phyloP scores from a whole-genome alignment of 2,888 invertebrate genomes.

The Agrochola circellaris region DNA sequence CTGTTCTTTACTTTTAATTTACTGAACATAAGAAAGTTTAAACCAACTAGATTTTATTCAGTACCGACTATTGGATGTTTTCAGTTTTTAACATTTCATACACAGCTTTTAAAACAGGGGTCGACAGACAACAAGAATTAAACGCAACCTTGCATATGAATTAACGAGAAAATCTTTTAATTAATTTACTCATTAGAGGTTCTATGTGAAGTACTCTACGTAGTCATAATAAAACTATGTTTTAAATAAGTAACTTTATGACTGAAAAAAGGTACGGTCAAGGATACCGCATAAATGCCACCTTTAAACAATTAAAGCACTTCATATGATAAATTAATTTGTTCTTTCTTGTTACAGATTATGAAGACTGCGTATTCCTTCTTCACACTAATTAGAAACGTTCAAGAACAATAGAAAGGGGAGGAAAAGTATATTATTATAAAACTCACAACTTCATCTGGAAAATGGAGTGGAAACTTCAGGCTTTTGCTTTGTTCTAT shows the following conservation, averaged over 20 bases:
- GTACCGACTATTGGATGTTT: background rate
- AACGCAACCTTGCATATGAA: background rate
- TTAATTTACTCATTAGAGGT: background rate
- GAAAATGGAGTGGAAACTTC: constrained; percentile 3
- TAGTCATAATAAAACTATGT: background rate
- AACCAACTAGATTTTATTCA: no score
- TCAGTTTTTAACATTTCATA: background rate
- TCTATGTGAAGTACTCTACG: background rate
- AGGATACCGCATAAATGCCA: background rate
- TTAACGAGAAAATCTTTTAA: background rate
- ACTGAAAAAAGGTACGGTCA: background rate
- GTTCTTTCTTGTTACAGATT: constrained; percentile 73
- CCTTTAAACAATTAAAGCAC: constrained; percentile 11
- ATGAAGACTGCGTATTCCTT: constrained; percentile 84
- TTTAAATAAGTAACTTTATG: background rate
- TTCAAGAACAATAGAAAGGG: constrained; percentile 67
- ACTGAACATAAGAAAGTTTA: background rate
- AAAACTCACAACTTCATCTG: constrained; percentile 18
- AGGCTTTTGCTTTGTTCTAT: background rate
- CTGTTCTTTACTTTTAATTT: background rate
- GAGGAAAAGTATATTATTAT: constrained; percentile 20
- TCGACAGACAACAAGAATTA: background rate
- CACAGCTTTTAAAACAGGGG: background rate
- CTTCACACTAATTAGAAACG: constrained; percentile 79
- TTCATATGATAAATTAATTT: constrained; percentile 3